Percentiles rank a stretch among this genome's conserved stretches.
phyloP scores from a whole-genome alignment of 2,113 vertebrate species.

The Xiphophorus hellerii region DNA sequence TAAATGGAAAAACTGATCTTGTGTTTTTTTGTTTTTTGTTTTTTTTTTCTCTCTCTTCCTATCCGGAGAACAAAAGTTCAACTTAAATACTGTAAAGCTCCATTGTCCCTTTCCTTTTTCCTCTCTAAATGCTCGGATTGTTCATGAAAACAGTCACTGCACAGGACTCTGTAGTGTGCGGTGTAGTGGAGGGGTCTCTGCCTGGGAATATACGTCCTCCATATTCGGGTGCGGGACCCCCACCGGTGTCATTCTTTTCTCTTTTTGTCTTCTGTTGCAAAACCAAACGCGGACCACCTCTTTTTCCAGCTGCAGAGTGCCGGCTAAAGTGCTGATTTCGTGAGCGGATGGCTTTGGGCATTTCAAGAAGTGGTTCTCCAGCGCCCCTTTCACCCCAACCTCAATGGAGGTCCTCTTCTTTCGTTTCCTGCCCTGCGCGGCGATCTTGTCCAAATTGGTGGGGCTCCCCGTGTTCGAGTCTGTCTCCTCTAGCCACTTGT shows the following conservation, averaged over 20 bases:
- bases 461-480: conserved; percentile 97
- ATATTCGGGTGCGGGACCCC: conserved; percentile 94
- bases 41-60: conserved; percentile 66
- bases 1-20: conserved; percentile 74
- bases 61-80: conserved; percentile 76
- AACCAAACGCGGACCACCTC: conserved; percentile 99
- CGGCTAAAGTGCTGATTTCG: conserved; percentile 95
- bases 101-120: conserved; percentile 75
- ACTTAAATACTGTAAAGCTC: conserved; percentile 85
- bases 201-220: conserved; percentile 98
- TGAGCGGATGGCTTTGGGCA: conserved; percentile 98
- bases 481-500: conserved; percentile 99
- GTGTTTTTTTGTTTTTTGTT: conserved; percentile 19
- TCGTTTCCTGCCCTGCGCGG: conserved; percentile 96
- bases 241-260: conserved; percentile 98
- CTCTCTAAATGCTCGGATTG: conserved; percentile 67
- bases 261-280: conserved; percentile 99
- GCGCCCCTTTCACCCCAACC: conserved; percentile 96
- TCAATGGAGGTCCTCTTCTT: conserved; percentile 99
- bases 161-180: conserved; percentile 94
- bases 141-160: conserved; percentile 90
- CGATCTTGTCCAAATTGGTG: conserved; percentile 98
- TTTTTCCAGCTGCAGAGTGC: conserved; percentile 97
- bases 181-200: conserved; percentile 93
- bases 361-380: conserved; percentile 98